phyloP scores from a whole-genome alignment of 1,140 invertebrate species.

The Drosophila subpulchrella region DNA sequence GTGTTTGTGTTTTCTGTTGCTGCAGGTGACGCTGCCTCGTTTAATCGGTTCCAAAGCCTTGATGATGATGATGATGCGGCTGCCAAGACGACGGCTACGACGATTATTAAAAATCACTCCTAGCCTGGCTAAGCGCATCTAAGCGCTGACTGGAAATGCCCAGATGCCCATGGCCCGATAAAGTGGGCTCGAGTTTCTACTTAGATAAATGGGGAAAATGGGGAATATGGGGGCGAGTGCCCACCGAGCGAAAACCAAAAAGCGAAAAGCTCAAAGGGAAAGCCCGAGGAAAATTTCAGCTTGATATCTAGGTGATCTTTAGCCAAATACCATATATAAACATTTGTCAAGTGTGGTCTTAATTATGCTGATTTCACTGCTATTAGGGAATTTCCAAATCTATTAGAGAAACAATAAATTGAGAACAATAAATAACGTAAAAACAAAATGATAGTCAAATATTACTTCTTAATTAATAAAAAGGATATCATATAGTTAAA shows the following conservation, averaged over 20 bases:
- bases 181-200: slow-evolving; percentile 33
- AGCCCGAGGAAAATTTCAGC: slow-evolving; percentile 3
- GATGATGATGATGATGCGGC: slow-evolving; percentile 49
- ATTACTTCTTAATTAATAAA: no score
- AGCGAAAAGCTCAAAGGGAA: slow-evolving; percentile 19
- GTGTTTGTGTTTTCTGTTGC: slow-evolving; percentile 4
- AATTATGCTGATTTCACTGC: slow-evolving; percentile 4
- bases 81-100: not conserved
- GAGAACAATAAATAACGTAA: no score
- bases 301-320: slow-evolving; percentile 6
- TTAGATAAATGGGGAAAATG: slow-evolving; percentile 32
- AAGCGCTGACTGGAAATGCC: slow-evolving; percentile 50
- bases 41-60: slow-evolving; percentile 55
- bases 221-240: no score
- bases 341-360: not conserved
- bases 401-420: not conserved
- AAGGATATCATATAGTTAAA: no score
- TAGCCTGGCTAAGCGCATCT: slow-evolving; percentile 75
- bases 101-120: slow-evolving; percentile 77
- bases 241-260: not conserved
- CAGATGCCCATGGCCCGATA: slow-evolving; percentile 67
- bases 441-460: not conserved
- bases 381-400: not conserved
- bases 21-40: slow-evolving; percentile 68
- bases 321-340: no score